Base-by-base conservation (phyloP, 1,140 invertebrate species). In the Rhizoglyphus robini region DNA sequence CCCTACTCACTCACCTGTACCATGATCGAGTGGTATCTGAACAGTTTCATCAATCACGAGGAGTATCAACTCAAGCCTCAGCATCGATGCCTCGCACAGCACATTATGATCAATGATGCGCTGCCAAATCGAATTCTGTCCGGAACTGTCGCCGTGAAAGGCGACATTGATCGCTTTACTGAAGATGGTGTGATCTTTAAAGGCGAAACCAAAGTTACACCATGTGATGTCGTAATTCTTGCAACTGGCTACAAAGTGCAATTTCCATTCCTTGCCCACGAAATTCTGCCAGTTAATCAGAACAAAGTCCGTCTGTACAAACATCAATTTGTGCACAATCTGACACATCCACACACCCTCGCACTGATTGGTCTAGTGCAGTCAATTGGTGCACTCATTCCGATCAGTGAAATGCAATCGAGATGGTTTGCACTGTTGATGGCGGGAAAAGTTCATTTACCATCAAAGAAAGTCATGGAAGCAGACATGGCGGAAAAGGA, bases 61-160 rank as follows among this genome's bases (percentile, higher is more conserved):
- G 34, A 73, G 1, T 81, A 77, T 69, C 71, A 73, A 4, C 67
- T 81, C 31, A 73, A 77, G 63, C 79, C 79, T 18, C 67, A 73
- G 27, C 78, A 81, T 67, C 62, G 73, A 23, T 65, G 76, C 15
- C 73, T 75, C 25, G 69, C 72, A 13, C 79, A 80, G 46, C 80
- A 82, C 70, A 77, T 79, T 1, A 80, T 78, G 48, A 78, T 82
- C 18, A 81, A 81, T 68, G 80, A 81, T 68, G 77, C 79, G 23
- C 69, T 82, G 2, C 76, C 80, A 2, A 78, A 79, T 67, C 73
- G 79, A 18, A 74, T 81, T 15, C 73, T 78, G 65, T 75, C 70
- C n/a, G n/a, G n/a, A n/a, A n/a, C n/a, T n/a, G n/a, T n/a, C n/a
- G n/a, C n/a, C n/a, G n/a, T n/a, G n/a, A n/a, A n/a, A n/a, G n/a